Evolutionary conservation across 2,888 invertebrate species (phyloP).

Genomic region (Drymonia ruficornis): DNA sequence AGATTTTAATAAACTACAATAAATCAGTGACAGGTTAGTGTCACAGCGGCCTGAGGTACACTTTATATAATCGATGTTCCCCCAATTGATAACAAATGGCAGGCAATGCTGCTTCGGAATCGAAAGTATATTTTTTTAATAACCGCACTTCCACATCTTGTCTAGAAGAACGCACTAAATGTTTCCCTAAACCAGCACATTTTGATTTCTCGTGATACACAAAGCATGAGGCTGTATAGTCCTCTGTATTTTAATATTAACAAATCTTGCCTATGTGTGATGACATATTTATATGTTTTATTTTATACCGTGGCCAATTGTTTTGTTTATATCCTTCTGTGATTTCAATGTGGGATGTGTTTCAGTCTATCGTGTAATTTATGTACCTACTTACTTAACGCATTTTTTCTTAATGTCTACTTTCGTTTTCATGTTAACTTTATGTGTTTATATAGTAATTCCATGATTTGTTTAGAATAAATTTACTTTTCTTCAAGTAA

Average conservation of each 20-base stretch:
- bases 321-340: slow-evolving; percentile 28
- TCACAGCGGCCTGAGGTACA: slow-evolving; percentile 71
- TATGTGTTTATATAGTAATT: not conserved
- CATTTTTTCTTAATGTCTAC: not conserved
- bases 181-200: slow-evolving; percentile 71
- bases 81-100: slow-evolving; percentile 49
- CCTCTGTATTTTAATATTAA: slow-evolving; percentile 36
- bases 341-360: slow-evolving; percentile 14
- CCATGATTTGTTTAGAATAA: not conserved
- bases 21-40: slow-evolving; percentile 83
- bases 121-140: slow-evolving; percentile 49
- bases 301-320: slow-evolving; percentile 16
- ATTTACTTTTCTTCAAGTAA: too few relatives aligned
- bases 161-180: slow-evolving; percentile 74
- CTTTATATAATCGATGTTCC: slow-evolving; percentile 70
- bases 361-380: not conserved
- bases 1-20: slow-evolving; percentile 74
- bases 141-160: slow-evolving; percentile 72
- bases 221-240: slow-evolving; percentile 62
- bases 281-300: slow-evolving; percentile 40
- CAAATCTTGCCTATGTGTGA: slow-evolving; percentile 48
- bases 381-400: too few relatives aligned
- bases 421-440: not conserved
- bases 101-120: slow-evolving; percentile 52
- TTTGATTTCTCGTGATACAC: slow-evolving; percentile 56